Base-by-base conservation (phyloP, 2,888 invertebrate species). In the Esperia sulphurella region DNA sequence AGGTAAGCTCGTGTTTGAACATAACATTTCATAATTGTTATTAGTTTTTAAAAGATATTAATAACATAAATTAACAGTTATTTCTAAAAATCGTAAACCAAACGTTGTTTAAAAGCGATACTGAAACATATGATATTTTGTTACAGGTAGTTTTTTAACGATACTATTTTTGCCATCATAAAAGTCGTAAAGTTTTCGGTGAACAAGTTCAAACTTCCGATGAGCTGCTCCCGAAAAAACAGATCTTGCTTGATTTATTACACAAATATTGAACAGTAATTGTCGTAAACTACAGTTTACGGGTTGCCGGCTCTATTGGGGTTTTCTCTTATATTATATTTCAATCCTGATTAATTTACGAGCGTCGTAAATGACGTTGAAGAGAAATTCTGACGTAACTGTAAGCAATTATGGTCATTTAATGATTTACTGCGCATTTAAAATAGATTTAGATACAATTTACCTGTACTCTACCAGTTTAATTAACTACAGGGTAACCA, bases 191-290 rank as follows among this genome's bases (percentile, higher is more conserved):
- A 35, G 35, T n/a, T 35, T 13, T 39, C 39, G 39, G 14, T 39
- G 13, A 39, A 44, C 56, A 64, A 59, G 63, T 63, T 67, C 63
- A 64, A 77, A 76, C 73, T 75, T 78, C 73, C 71, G 61, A 54
- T 51, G 48, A n/a, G n/a, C n/a, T n/a, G 50, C 56, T 59, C 58
- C 55, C 35, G 61, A 57, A 70, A 71, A 78, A 79, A 71, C 79
- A 77, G 77, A 80, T 75, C 75, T 76, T 64, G 61, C 58, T 33
- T 75, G 79, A 82, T 83, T 81, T 83, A 83, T 68, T 65, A 67
- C 61, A 68, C 69, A 79, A 81, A 83, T 77, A 78, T 80, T 79
- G 75, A 70, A 83, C 75, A 65, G 70, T 79, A 76, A 80, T 79
- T 79, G 77, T 83, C 82, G 72, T 83, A 81, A 83, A 81, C 54